Conservation (phyloP, 2,113 vertebrate species). For the Nerophis ophidion region DNA sequence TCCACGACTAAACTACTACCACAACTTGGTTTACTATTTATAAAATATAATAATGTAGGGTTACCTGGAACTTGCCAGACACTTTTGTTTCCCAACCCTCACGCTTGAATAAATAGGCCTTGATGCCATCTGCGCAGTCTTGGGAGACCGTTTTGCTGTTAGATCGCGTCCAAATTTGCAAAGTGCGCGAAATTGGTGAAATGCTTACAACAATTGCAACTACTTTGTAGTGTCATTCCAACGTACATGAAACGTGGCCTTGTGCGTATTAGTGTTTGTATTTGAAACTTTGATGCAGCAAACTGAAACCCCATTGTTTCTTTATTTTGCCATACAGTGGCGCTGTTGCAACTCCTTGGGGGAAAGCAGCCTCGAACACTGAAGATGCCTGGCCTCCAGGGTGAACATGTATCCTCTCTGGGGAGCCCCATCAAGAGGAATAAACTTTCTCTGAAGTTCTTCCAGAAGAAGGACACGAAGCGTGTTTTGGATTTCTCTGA, state of each 20-base stretch:
- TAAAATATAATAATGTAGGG: too few relatives aligned
- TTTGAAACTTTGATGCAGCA: slow-evolving; percentile 39
- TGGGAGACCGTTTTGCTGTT: too few relatives aligned
- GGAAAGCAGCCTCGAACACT: background rate
- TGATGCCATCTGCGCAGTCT: too few relatives aligned
- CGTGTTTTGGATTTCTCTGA: slow-evolving; percentile 89
- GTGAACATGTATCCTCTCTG: slow-evolving; percentile 70
- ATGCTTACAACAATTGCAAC: too few relatives aligned
- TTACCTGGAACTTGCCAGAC: too few relatives aligned
- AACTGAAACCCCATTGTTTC: slow-evolving; percentile 7
- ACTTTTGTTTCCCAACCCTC: too few relatives aligned
- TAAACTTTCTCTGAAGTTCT: slow-evolving; percentile 88
- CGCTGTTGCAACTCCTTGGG: slow-evolving; percentile 39
- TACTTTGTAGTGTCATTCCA: background rate
- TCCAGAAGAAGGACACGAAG: slow-evolving; percentile 94
- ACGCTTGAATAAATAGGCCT: too few relatives aligned
- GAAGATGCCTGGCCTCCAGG: slow-evolving; percentile 87
- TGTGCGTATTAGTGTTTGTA: slow-evolving; percentile 29
- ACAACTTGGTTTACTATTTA: too few relatives aligned
- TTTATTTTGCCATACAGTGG: slow-evolving; percentile 25
- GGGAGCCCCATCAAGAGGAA: slow-evolving; percentile 84
- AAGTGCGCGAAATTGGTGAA: too few relatives aligned
- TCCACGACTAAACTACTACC: too few relatives aligned
- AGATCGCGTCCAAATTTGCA: too few relatives aligned
- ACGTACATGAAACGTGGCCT: background rate